Evolutionary conservation across 2,797 vertebrate genomes (phyloP).

Genomic region (Aselliscus stoliczkanus): DNA sequence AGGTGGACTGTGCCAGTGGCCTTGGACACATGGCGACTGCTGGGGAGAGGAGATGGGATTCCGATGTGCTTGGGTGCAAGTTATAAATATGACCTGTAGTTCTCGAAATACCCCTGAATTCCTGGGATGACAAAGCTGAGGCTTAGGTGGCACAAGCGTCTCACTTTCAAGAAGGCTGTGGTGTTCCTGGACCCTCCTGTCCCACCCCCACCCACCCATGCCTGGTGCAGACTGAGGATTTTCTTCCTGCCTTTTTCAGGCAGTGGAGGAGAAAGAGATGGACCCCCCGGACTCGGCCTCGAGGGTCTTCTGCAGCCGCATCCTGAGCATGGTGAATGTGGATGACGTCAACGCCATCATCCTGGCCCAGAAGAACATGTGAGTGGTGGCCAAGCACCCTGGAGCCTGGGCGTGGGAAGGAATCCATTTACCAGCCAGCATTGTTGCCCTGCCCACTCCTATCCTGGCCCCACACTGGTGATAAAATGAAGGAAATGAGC

Average conservation of each 20-base stretch:
- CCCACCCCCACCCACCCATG: neutral
- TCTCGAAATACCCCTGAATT: neutral
- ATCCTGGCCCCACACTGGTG: neutral
- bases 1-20: neutral
- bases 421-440: neutral
- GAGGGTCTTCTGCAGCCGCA: slow-evolving; percentile 92
- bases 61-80: neutral
- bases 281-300: slow-evolving; percentile 89
- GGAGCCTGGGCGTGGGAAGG: neutral
- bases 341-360: slow-evolving; percentile 98
- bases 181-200: neutral
- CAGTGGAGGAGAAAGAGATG: slow-evolving; percentile 75
- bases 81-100: neutral
- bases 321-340: slow-evolving; percentile 97
- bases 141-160: neutral
- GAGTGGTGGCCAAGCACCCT: slow-evolving; percentile 69
- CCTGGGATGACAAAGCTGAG: neutral
- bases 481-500: slow-evolving; percentile 28
- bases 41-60: neutral
- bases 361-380: slow-evolving; percentile 98
- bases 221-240: neutral
- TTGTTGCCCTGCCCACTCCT: neutral
- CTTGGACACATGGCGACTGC: neutral
- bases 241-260: slow-evolving; percentile 57
- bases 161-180: neutral